Percentiles rank a stretch among this genome's conserved stretches.
Evolutionary conservation across 2,113 vertebrate genomes (phyloP).

Genomic region (Salvelinus alpinus): DNA sequence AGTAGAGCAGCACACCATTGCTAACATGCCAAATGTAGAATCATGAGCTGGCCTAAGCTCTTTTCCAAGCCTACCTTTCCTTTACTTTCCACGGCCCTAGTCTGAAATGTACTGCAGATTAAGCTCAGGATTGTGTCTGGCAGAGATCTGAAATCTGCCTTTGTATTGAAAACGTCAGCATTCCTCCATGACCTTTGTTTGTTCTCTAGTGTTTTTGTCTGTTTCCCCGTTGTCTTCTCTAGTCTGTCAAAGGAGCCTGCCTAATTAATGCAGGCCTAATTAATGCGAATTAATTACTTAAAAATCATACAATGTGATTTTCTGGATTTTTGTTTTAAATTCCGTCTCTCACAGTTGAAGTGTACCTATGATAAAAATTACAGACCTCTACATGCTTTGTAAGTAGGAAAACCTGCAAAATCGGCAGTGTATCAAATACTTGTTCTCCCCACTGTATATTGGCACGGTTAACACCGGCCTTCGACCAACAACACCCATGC

Average conservation of each 20-base stretch:
- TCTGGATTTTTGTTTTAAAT: no score
- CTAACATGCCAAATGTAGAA: slow-evolving; percentile 28
- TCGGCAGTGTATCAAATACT: no score
- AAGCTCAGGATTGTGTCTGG: slow-evolving; percentile 27
- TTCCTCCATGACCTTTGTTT: slow-evolving; percentile 33
- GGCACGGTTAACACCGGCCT: no score
- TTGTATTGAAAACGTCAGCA: slow-evolving; percentile 29
- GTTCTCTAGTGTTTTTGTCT: slow-evolving; percentile 23
- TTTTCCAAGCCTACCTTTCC: slow-evolving; percentile 36
- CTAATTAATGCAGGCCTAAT: no score
- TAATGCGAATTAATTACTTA: no score
- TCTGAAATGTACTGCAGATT: slow-evolving; percentile 22
- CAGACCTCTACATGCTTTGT: no score
- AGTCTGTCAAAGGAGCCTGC: slow-evolving; percentile 18
- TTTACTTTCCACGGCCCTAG: neutral
- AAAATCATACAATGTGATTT: no score
- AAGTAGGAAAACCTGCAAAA: no score
- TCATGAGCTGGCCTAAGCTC: slow-evolving; percentile 54
- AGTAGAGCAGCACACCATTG: slow-evolving; percentile 23
- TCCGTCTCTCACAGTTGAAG: no score
- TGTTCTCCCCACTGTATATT: no score
- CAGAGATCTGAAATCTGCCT: slow-evolving; percentile 17
- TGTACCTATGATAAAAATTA: no score
- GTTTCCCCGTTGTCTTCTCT: slow-evolving; percentile 17
- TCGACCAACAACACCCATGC: no score